Evolutionary conservation across 1,140 invertebrate species (phyloP), one percentile per base, ranked within the genome.

Genomic region (Nautilus pompilius): DNA sequence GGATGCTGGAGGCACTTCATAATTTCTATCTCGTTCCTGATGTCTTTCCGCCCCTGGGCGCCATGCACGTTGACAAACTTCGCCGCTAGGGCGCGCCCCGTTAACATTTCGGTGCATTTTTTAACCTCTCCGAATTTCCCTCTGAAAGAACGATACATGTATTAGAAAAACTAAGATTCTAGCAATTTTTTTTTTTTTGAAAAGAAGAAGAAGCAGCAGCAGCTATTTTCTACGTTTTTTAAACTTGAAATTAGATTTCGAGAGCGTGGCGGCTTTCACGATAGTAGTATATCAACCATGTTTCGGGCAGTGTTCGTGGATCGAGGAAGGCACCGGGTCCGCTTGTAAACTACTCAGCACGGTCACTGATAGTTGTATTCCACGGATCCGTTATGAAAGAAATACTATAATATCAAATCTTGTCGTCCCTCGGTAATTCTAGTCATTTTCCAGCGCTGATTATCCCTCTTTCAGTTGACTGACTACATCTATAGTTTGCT

Each of bases 61-160:
- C 91, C 89, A 24, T 86, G 87, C 10, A 92, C 90, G 41, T 88
- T 89, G 46, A 99, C 92, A 76, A 97, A 93, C 83, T 99, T 99
- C 0, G 94, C 95, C 1, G 96, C 96, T 64, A 98, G 84, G 62
- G 88, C 87, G 54, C 94, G 82, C 0, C 90, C 89, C 0, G 89
- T 91, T 15, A 83, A 83, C 79, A 91, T 93, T 80, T 98, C 94
- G 62, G 86, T 87, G 80, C 95, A 98, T 77, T 89, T 88, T 84
- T 95, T 96, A 5, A 99, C 96, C 26, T 93, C 95, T 22, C 96
- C 96, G 83, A 99, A 99, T 88, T 99, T 98, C 2, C 97, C 97
- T 69, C 97, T 99, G 82, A 26, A 72, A 67, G 59, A 64, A 57
- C 55, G 58, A n/a, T 13, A 62, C 28, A 58, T 56, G 36, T 49